Base-by-base conservation (phyloP, 2,797 vertebrate genomes). In the Chelon labrosus region DNA sequence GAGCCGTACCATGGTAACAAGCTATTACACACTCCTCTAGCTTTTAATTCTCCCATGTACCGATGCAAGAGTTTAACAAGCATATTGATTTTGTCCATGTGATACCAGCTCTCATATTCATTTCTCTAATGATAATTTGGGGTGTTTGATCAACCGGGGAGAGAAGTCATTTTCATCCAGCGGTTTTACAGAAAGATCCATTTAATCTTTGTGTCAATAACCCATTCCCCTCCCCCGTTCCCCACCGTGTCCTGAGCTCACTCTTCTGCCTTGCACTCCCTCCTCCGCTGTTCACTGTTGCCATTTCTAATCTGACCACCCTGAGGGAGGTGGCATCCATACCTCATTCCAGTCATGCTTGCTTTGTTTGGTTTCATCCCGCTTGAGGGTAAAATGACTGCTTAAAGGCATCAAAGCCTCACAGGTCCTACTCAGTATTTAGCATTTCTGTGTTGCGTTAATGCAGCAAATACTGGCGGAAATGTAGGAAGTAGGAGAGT, bases 201-300 rank as follows among this genome's bases (percentile, higher is more conserved):
- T 85, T 91, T 89, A 85, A 92, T 93, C 92, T 91, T 70, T 80
- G 63, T 87, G 88, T 90, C 91, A 90, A 91, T 92, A 89, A 46
- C 63, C 27, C 56, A 1, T 22, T 65, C 58, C 3, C 49, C 62
- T 38, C 10, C 46, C 44, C n/a, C 14, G 38, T 31, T 47, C 39
- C 44, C 61, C 44, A n/a, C 22, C 14, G 27, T 17, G 35, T 65
- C 56, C 63, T 67, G 64, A 79, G 71, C 80, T 42, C 59, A 58
- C 79, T 82, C 53, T 81, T 85, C 75, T 62, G 53, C 70, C 25
- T 73, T 68, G 71, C 70, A 65, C 53, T 80, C 83, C 76, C 51
- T 65, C 75, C 78, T 68, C 41, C 50, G 68, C 42, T 65, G 58
- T 58, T 89, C 75, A 65, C 72, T 69, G 77, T 84, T 49, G 53